A percentile compares a stretch with the other conserved stretches of the same genome.
Conservation (phyloP, 2,888 invertebrate genomes). For the Protonemura montana region DNA sequence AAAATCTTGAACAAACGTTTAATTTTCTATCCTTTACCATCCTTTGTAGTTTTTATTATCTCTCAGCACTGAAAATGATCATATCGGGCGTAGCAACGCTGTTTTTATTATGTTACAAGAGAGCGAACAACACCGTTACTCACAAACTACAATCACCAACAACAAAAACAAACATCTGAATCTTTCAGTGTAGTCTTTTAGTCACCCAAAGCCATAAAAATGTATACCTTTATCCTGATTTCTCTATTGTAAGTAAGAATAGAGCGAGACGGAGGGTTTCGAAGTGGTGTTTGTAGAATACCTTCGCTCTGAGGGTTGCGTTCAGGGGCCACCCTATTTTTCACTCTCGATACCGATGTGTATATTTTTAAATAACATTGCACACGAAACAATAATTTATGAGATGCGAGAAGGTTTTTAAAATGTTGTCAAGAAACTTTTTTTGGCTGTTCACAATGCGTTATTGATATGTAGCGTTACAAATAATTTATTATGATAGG, state of each 20-base stretch:
- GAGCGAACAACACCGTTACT: background rate
- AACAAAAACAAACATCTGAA: constrained; percentile 1
- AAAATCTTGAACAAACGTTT: background rate
- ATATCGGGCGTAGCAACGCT: background rate
- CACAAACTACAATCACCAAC: background rate
- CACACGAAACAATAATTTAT: background rate
- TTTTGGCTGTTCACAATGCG: too few species aligned
- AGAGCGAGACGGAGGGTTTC: too few species aligned
- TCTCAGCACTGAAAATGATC: background rate
- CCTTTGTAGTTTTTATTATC: background rate
- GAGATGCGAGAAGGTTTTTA: too few species aligned
- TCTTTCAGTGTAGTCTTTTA: background rate
- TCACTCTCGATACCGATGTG: background rate
- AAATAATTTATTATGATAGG: too few species aligned
- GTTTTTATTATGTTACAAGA: background rate
- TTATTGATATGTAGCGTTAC: too few species aligned
- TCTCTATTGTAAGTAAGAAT: background rate
- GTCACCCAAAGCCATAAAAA: background rate
- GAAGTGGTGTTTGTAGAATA: too few species aligned
- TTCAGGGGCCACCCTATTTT: background rate
- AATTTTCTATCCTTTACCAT: background rate
- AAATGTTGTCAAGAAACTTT: too few species aligned
- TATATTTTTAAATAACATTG: background rate
- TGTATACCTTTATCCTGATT: background rate
- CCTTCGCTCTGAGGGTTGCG: background rate